phyloP scores from a whole-genome alignment of 2,113 vertebrate species.

The Ariopsis seemanni region DNA sequence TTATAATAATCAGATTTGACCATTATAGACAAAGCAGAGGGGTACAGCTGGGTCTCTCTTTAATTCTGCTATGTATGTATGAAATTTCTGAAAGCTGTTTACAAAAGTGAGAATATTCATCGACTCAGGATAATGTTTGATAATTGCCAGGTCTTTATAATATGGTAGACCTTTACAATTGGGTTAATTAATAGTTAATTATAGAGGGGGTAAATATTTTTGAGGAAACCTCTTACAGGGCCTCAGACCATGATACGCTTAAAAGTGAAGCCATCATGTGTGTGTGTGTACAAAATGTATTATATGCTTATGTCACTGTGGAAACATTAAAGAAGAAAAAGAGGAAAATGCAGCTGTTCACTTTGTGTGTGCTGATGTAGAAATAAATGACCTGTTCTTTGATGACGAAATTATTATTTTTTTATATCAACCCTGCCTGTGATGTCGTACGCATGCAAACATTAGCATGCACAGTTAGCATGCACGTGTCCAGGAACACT shows the following conservation, averaged over 20 bases:
- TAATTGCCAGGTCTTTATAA: neutral
- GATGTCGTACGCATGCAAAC: constrained; percentile 32
- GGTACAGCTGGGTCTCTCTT: neutral
- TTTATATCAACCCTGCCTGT: neutral
- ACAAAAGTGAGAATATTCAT: neutral
- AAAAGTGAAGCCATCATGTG: neutral
- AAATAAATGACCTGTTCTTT: neutral
- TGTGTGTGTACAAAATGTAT: neutral
- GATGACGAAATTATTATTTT: too few relatives aligned
- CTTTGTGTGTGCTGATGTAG: neutral
- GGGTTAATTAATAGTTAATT: neutral
- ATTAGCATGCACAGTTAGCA: constrained; percentile 3
- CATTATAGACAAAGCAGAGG: neutral
- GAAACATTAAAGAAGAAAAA: neutral
- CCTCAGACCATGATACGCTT: neutral
- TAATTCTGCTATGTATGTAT: neutral
- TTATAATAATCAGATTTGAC: neutral
- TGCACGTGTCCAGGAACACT: neutral
- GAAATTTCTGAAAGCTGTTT: neutral
- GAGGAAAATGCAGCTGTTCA: neutral
- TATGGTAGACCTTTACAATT: neutral
- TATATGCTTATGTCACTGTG: constrained; percentile 6
- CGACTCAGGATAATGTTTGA: neutral
- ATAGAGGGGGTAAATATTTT: neutral
- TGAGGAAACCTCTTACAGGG: neutral